Evolutionary conservation across 2,797 vertebrate species (phyloP), one percentile per base, ranked within the genome.

Genomic region (Neosalanx taihuensis): DNA sequence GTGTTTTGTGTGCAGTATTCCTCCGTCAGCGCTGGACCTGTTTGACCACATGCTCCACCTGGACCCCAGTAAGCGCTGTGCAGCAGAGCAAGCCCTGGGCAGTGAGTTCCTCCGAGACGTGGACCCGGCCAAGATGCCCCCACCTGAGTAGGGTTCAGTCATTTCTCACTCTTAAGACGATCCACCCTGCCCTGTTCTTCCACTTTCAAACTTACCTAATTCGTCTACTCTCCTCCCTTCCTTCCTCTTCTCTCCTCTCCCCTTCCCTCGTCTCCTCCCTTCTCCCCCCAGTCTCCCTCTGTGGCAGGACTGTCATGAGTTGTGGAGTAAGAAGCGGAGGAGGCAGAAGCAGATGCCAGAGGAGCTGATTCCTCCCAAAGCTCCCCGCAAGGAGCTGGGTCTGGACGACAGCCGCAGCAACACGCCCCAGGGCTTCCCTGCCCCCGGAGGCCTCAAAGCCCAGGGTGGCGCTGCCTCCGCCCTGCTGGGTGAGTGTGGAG

Each of bases 251-350:
- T 3, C 12, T 51, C 23, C 13, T 12, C 10, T 23, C 26, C 10
- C 49, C 20, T 3, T 23, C 49, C 29, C 49, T 17, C 49, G 4
- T 17, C 49, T 13, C 49, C 17, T 33, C 62, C 57, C 0, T n/a
- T 41, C 61, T 58, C 0, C 26, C 31, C 5, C 6, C 79, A 99
- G 97, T 81, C 96, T 99, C 81, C 97, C 97, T 63, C 93, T 98
- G 78, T 99, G 97, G 97, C 97, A 99, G 89, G 97, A 99, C 90
- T 99, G 97, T 83, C 97, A 99, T 61, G 97, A 99, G 84, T 88
- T 99, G 74, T 99, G 97, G 97, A 99, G 97, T 88, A 99, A 99
- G 91, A 99, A 99, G 51, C 94, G 97, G 0, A 92, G 97, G 81
- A 90, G 97, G 23, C 97, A 99, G 92, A 99, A 99, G 88, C 97